Evolutionary conservation across 2,113 vertebrate species (phyloP).

Genomic region (Physeter macrocephalus): DNA sequence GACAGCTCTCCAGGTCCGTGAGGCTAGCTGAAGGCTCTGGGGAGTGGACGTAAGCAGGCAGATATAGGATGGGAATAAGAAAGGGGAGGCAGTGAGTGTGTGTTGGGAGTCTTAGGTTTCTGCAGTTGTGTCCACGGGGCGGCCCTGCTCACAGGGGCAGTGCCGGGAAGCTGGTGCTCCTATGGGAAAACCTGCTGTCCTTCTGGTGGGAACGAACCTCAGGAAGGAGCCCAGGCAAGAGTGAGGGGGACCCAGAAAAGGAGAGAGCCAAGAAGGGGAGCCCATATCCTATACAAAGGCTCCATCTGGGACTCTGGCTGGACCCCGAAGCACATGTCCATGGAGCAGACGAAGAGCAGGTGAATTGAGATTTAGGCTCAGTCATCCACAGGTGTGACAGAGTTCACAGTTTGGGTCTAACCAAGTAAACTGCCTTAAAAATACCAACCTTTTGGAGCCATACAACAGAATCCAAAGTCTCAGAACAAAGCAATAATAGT

Average conservation of each 20-base stretch:
- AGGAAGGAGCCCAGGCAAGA: not conserved
- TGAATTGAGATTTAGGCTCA: accelerated
- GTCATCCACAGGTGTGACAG: accelerated
- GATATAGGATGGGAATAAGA: accelerated
- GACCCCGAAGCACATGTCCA: accelerated
- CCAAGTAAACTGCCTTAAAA: not conserved
- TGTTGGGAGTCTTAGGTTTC: accelerated
- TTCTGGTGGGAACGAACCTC: not conserved
- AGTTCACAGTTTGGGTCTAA: not conserved
- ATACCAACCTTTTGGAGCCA: not conserved
- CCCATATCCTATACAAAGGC: accelerated
- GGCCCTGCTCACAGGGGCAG: accelerated
- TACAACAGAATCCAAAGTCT: not conserved
- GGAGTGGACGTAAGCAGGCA: accelerated
- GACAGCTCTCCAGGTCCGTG: accelerated
- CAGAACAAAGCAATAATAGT: not conserved
- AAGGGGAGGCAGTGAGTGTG: accelerated
- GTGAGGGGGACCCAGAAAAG: too few species aligned
- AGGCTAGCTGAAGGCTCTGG: accelerated
- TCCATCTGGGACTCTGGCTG: not conserved
- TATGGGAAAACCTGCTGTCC: accelerated
- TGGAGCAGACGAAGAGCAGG: accelerated
- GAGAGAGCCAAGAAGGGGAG: not conserved
- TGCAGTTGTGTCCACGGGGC: not conserved
- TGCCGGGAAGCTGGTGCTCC: accelerated